A percentile compares a stretch with the other conserved stretches of the same genome.
Evolutionary conservation across 1,140 invertebrate species (phyloP).

Genomic region (Megalopta genalis): DNA sequence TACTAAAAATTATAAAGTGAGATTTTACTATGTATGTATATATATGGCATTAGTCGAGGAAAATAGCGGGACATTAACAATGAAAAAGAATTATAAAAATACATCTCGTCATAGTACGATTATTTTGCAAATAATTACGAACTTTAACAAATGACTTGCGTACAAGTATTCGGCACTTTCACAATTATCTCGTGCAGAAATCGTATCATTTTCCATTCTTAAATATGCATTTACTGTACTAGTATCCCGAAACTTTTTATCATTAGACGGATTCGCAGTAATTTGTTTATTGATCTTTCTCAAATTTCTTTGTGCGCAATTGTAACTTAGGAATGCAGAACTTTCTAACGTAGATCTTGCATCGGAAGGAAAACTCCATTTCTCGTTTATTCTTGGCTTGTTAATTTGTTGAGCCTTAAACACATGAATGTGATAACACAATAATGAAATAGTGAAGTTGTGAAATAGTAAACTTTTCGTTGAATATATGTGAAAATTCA

Average conservation of each 20-base stretch:
- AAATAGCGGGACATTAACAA: not conserved
- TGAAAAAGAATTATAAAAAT: not conserved
- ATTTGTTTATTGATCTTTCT: not conserved
- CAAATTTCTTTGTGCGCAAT: not conserved
- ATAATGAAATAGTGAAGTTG: too few relatives aligned
- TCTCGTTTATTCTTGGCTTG: slow-evolving; percentile 2
- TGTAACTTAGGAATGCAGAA: not conserved
- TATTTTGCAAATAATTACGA: slow-evolving; percentile 38
- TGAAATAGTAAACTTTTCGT: not conserved
- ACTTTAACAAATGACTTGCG: slow-evolving; percentile 57
- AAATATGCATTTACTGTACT: too few relatives aligned
- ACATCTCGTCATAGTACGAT: not conserved
- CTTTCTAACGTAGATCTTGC: not conserved
- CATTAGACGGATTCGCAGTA: not conserved
- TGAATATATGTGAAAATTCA: not conserved
- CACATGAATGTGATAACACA: not conserved
- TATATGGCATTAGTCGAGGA: not conserved
- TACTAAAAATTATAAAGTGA: slow-evolving; percentile 48
- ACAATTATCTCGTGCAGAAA: not conserved
- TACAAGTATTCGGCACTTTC: slow-evolving; percentile 48
- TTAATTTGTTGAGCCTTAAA: slow-evolving; percentile 38
- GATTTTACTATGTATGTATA: not conserved
- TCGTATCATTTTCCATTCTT: too few relatives aligned
- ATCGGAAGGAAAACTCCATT: not conserved
- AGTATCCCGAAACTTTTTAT: too few relatives aligned